Percentiles rank a stretch among this genome's conserved stretches.
Conservation (phyloP, 2,113 vertebrate species). For the Ornithorhynchus anatinus region DNA sequence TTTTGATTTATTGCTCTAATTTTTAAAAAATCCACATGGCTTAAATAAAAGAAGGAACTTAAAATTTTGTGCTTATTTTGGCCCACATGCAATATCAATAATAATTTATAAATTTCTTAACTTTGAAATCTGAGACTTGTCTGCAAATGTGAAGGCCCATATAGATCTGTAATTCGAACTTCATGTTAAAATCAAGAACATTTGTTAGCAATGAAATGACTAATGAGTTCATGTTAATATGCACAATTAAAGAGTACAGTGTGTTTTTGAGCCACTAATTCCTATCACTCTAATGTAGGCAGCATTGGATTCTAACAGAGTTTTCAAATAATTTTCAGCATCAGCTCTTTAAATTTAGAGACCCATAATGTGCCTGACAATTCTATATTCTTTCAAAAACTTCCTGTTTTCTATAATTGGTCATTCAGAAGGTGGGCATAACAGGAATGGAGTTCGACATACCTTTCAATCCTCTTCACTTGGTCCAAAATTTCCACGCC, state of each 20-base stretch:
- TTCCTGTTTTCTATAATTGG: constrained; percentile 51
- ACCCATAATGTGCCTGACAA: constrained; percentile 49
- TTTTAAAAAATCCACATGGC: too few species aligned
- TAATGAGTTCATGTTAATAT: constrained; percentile 55
- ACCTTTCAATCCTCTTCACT: constrained; percentile 41
- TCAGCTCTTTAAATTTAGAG: constrained; percentile 55
- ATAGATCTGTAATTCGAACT: constrained; percentile 37
- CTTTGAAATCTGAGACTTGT: constrained; percentile 24
- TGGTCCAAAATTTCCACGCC: constrained; percentile 8
- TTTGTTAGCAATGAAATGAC: constrained; percentile 58
- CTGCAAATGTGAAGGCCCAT: constrained; percentile 27
- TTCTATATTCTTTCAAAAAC: constrained; percentile 60
- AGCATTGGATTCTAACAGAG: constrained; percentile 44
- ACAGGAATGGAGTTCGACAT: constrained; percentile 33
- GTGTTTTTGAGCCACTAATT: constrained; percentile 56
- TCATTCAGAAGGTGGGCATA: constrained; percentile 50
- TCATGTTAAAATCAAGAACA: constrained; percentile 21
- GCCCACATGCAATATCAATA: constrained; percentile 46
- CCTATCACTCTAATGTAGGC: constrained; percentile 47
- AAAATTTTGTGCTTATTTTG: constrained; percentile 44
- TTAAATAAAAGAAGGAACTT: constrained; percentile 60
- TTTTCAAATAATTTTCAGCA: constrained; percentile 53
- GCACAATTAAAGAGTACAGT: constrained; percentile 19
- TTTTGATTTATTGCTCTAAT: too few species aligned
- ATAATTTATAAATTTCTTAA: constrained; percentile 44